phyloP scores from a whole-genome alignment of 2,113 vertebrate species.

The Macaca fascicularis region T2T-MFA8v1.1 NC_088391.1:84416501-84417000 shows the following conservation, averaged over 20 bases:
- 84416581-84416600: constrained; percentile 32
- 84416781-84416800: not conserved
- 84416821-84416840: not conserved
- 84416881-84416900: not conserved
- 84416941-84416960: not conserved
- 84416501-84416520: not conserved
- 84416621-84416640: constrained; percentile 54
- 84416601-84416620: not conserved
- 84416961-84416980: not conserved
- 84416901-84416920: not conserved
- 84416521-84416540: constrained; percentile 40
- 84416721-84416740: not conserved
- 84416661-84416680: not conserved
- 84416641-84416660: constrained; percentile 59
- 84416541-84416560: constrained; percentile 52
- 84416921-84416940: not conserved
- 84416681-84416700: constrained; percentile 22
- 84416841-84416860: not conserved
- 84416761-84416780: not conserved
- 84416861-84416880: not conserved
- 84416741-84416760: not conserved
- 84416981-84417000: not conserved
- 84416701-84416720: constrained; percentile 16
- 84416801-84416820: not conserved
- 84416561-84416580: constrained; percentile 63